phyloP scores from a whole-genome alignment of 2,113 vertebrate genomes.

The Channa maculata region DNA sequence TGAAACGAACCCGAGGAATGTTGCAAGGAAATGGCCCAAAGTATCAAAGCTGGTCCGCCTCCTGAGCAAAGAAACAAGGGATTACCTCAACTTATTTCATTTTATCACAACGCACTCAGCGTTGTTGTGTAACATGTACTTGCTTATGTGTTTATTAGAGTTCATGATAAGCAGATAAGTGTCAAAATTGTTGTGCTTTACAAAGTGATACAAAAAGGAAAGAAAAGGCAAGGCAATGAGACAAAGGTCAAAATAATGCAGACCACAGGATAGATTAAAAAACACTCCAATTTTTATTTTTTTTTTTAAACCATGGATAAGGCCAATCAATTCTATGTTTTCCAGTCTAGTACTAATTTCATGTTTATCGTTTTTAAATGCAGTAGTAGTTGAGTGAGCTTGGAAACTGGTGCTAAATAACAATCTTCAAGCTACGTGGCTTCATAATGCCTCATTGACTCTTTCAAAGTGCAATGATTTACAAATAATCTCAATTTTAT shows the following conservation, averaged over 20 bases:
- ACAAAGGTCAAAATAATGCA: conserved; percentile 27
- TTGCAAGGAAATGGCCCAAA: conserved; percentile 60
- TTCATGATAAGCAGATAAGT: conserved; percentile 3
- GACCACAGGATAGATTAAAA: conserved; percentile 13
- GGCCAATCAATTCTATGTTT: too few relatives aligned
- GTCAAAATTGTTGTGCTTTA: conserved; percentile 9
- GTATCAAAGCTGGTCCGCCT: conserved; percentile 40
- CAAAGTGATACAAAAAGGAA: conserved; percentile 1
- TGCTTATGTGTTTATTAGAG: background rate
- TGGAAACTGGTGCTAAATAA: too few relatives aligned
- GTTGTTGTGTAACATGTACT: conserved; percentile 12
- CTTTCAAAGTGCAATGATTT: too few relatives aligned
- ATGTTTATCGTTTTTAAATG: too few relatives aligned
- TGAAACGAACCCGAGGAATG: conserved; percentile 70
- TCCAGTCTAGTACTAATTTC: too few relatives aligned
- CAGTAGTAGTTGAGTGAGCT: too few relatives aligned
- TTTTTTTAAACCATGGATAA: too few relatives aligned
- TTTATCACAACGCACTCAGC: conserved; percentile 34
- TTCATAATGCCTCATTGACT: too few relatives aligned
- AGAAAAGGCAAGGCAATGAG: conserved; percentile 2
- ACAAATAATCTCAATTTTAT: too few relatives aligned
- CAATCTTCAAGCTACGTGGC: too few relatives aligned
- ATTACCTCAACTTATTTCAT: conserved; percentile 43
- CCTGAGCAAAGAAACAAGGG: conserved; percentile 25
- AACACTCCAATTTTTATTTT: too few relatives aligned